phyloP scores from a whole-genome alignment of 2,797 vertebrate genomes.

The Mus minutoides region DNA sequence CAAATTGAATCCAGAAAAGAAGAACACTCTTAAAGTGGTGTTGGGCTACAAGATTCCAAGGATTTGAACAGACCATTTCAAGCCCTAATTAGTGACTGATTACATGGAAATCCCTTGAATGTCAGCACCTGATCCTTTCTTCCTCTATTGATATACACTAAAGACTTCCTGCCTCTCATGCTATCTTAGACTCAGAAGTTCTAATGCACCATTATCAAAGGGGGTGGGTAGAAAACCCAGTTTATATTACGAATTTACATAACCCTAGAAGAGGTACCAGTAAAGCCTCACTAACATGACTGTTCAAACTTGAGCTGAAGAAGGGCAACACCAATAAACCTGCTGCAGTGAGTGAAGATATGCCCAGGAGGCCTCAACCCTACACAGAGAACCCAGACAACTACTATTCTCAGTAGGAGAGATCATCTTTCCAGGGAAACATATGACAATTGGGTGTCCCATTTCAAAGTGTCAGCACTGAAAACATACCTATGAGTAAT shows the following conservation, averaged over 20 bases:
- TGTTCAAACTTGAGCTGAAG: background rate
- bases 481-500: background rate
- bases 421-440: background rate
- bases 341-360: accelerated
- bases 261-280: background rate
- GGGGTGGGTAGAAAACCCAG: background rate
- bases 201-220: background rate
- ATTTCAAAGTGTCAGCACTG: background rate
- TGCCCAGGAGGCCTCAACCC: background rate
- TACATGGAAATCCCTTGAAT: background rate
- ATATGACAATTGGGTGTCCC: too few relatives aligned
- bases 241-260: background rate
- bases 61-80: background rate
- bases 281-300: background rate
- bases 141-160: background rate
- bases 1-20: background rate
- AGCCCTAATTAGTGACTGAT: background rate
- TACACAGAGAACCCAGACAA: background rate
- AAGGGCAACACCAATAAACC: background rate
- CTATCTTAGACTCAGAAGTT: background rate
- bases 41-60: accelerated
- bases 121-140: background rate
- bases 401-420: background rate
- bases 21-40: background rate
- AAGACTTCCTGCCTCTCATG: accelerated